phyloP scores from a whole-genome alignment of 2,888 invertebrate species.

The Bombylius major region DNA sequence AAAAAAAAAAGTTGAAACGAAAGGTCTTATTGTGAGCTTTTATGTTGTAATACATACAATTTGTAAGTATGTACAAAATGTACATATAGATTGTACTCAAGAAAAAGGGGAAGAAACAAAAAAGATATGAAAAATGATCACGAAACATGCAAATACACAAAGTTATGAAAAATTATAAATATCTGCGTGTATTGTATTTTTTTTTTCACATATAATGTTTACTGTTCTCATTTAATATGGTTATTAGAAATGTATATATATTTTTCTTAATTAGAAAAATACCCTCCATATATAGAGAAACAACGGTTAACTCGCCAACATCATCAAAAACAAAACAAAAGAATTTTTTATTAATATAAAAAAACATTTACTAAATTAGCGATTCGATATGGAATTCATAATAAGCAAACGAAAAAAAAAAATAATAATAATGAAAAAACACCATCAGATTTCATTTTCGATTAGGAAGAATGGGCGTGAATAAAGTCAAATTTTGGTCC shows the following conservation, averaged over 20 bases:
- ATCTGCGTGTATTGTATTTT: not conserved
- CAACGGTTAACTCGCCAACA: too few relatives aligned
- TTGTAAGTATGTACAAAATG: too few relatives aligned
- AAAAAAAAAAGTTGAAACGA: too few relatives aligned
- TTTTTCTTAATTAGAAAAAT: not conserved
- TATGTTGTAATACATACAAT: not conserved
- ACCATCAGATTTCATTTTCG: not conserved
- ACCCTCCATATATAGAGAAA: too few relatives aligned
- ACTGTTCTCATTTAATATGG: not conserved
- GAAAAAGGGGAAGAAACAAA: not conserved
- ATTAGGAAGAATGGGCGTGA: not conserved
- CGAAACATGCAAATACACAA: slow-evolving; percentile 3
- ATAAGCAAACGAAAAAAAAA: not conserved
- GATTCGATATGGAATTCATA: not conserved
- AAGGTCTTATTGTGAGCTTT: not conserved
- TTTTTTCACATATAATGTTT: too few relatives aligned
- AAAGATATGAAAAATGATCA: slow-evolving; percentile 3
- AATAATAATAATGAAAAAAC: too few relatives aligned
- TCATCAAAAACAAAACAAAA: too few relatives aligned
- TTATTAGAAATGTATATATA: not conserved
- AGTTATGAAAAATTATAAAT: not conserved
- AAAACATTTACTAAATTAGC: not conserved
- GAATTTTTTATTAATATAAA: too few relatives aligned
- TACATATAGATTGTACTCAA: too few relatives aligned
- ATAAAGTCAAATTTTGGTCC: not conserved